Evolutionary conservation across 2,797 vertebrate species (phyloP).

Genomic region (Kryptopterus vitreolus): DNA sequence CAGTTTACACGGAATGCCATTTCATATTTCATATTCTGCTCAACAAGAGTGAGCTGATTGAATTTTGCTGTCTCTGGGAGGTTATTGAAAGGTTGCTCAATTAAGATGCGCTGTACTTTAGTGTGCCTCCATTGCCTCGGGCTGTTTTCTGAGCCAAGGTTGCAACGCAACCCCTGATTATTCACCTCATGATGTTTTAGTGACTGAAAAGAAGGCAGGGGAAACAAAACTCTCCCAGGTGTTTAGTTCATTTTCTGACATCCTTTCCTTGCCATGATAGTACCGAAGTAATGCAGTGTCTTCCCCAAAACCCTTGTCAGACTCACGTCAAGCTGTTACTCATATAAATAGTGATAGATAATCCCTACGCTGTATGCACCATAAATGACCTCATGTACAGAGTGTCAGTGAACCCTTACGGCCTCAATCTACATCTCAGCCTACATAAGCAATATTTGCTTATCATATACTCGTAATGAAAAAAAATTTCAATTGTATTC

Average conservation of each 20-base stretch:
- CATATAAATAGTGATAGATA: not conserved
- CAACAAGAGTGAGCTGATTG: conserved; percentile 16
- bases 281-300: not conserved
- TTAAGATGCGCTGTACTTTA: conserved; percentile 10
- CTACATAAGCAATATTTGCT: not conserved
- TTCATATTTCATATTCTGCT: conserved; percentile 14
- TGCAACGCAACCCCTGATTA: conserved; percentile 15
- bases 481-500: not conserved
- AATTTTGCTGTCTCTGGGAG: conserved; percentile 11
- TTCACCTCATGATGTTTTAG: conserved; percentile 26
- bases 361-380: not conserved
- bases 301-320: not conserved
- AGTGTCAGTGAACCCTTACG: not conserved
- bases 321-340: not conserved
- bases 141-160: conserved; percentile 22
- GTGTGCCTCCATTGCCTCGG: not conserved
- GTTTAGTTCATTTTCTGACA: not conserved
- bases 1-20: not conserved
- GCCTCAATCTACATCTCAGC: not conserved
- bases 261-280: not conserved
- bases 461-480: not conserved
- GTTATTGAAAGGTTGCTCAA: conserved; percentile 31
- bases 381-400: not conserved
- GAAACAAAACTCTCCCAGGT: conserved; percentile 4
- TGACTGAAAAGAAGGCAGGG: not conserved